Conservation (phyloP, 2,113 vertebrate species). For the Brachyhypopomus occidentalis region DNA sequence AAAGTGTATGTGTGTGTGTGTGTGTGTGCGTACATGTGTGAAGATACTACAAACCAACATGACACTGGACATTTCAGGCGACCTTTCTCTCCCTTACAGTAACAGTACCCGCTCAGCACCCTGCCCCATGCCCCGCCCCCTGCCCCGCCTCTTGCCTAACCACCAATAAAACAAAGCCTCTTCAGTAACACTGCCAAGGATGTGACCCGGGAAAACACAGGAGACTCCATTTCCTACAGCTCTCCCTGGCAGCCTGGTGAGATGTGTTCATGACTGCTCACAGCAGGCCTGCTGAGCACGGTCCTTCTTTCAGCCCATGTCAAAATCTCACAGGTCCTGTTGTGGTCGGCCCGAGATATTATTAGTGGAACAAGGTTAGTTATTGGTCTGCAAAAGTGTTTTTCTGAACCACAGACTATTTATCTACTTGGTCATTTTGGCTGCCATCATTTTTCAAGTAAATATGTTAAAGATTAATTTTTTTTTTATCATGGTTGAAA, state of each 20-base stretch:
- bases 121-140: neutral
- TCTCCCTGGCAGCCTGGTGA: neutral
- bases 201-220: constrained; percentile 19
- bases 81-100: too few species aligned
- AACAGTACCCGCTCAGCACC: too few species aligned
- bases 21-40: too few species aligned
- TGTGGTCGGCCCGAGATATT: constrained; percentile 34
- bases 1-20: too few species aligned
- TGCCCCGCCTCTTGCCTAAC: neutral
- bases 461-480: neutral
- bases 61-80: too few species aligned
- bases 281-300: neutral
- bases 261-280: constrained; percentile 2
- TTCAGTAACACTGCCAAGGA: constrained; percentile 31
- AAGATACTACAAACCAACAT: too few species aligned
- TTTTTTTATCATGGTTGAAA: neutral
- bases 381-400: constrained; percentile 38
- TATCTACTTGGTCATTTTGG: constrained; percentile 31
- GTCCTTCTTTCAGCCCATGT: constrained; percentile 6
- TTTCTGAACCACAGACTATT: constrained; percentile 32
- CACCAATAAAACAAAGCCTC: constrained; percentile 5
- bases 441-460: constrained; percentile 32
- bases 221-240: constrained; percentile 29
- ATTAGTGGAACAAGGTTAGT: constrained; percentile 36
- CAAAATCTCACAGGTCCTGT: constrained; percentile 38